Evolutionary conservation across 1,140 invertebrate species (phyloP).

Genomic region (Dufourea novaeangliae): DNA sequence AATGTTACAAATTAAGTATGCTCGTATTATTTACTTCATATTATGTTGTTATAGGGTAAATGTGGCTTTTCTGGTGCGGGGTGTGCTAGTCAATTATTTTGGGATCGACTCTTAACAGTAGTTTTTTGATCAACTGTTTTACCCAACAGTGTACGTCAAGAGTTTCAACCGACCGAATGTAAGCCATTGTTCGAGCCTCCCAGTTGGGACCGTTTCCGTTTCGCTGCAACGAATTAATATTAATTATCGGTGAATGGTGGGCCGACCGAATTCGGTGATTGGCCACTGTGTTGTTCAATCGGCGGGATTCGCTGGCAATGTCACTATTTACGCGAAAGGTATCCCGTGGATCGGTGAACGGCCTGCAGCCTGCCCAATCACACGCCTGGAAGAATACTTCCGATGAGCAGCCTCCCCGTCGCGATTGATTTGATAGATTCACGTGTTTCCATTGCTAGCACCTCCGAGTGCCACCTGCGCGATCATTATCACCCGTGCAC

Average conservation of each 20-base stretch:
- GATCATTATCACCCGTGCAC: neutral
- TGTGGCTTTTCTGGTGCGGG: too few relatives aligned
- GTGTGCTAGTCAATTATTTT: too few relatives aligned
- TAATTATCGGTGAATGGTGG: slow-evolving; percentile 33
- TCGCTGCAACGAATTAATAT: slow-evolving; percentile 38
- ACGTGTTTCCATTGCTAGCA: neutral
- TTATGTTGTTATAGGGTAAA: too few relatives aligned
- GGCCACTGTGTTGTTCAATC: neutral
- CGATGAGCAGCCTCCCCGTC: neutral
- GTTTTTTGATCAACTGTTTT: too few relatives aligned
- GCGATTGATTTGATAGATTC: neutral
- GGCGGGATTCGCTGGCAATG: neutral
- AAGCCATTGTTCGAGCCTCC: slow-evolving; percentile 41
- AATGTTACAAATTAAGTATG: too few relatives aligned
- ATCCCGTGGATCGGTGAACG: neutral
- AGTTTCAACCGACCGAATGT: slow-evolving; percentile 11
- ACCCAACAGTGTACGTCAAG: neutral
- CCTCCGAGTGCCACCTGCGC: neutral
- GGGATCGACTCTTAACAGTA: too few relatives aligned
- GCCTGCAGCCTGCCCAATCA: neutral
- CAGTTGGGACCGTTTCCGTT: neutral
- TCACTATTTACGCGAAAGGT: neutral
- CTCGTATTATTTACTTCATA: too few relatives aligned
- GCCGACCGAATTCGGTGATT: neutral
- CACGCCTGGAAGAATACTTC: neutral